Base-by-base conservation (phyloP, 64 coral and sea anemone species). In the Montipora foliosa region DNA sequence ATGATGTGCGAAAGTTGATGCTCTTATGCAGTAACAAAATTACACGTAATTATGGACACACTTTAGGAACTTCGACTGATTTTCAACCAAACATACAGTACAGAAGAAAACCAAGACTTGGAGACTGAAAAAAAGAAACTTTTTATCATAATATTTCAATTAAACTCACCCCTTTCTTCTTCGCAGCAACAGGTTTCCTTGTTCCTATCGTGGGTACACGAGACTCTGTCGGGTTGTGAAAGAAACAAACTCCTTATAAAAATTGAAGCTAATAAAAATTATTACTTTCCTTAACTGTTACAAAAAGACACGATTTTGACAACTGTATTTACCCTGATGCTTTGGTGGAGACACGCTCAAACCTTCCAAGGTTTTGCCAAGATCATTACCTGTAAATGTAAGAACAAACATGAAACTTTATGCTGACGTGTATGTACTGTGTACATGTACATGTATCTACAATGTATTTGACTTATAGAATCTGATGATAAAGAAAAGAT, bases 271-370 rank as follows among this genome's bases (percentile, higher is more conserved):
- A 60, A 7, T 9, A 60, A 60, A 60, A 13, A 13, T 55, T 19
- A 20, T 25, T 17, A 17, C 8, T 59, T 37, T 37, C 37, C 2
- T 37, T 37, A 2, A 37, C 37, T 37, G 37, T 37, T 37, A 37
- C 37, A 37, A 37, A 37, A 37, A 37, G 37, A 37, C 37, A 37
- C 2, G 2, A 59, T 83, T 59, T 7, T 20, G 19, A 7, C 14
- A 84, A 49, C 4, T 22, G 14, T 45, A 77, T 67, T 47, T 75
- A 94, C 98, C 98, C 96, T 94, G 89, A 37, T 94, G 82, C 86
- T 99, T 99, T 52, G 98, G 98, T 50, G 98, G 98, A 5, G 98
- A 99, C 19, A 99, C 88, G 93, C 98, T 99, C 16, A 99, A 69
- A 74, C 84, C 88, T 81, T 93, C 96, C 93, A 98, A 92, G 74